Evolutionary conservation across 2,888 invertebrate species (phyloP).

Genomic region (Lottia scabra): DNA sequence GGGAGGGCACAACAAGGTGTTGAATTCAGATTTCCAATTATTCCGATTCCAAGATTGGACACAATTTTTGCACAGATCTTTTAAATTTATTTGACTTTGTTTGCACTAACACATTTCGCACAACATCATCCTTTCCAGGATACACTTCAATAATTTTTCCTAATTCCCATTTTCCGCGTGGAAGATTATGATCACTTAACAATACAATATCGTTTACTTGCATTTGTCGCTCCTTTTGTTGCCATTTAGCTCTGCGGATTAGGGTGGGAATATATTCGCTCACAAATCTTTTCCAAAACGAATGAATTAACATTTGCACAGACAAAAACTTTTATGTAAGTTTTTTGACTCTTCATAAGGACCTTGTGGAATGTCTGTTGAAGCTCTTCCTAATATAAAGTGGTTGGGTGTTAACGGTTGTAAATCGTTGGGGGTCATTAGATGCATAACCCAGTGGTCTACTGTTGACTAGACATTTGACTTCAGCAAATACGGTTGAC

Average conservation of each 20-base stretch:
- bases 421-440: constrained; percentile 17
- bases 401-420: constrained; percentile 23
- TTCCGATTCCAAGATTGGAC: not conserved
- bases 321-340: constrained; percentile 15
- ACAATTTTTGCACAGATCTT: constrained; percentile 8
- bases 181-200: not conserved
- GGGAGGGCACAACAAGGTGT: not conserved
- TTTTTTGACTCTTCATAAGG: constrained; percentile 6
- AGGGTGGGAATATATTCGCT: constrained; percentile 20
- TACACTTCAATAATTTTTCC: constrained; percentile 8
- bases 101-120: constrained; percentile 9
- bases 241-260: constrained; percentile 16
- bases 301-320: constrained; percentile 15
- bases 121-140: constrained; percentile 16
- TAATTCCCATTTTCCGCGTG: constrained; percentile 12
- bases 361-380: constrained; percentile 15
- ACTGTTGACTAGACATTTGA: constrained; percentile 18
- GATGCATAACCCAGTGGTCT: constrained; percentile 19
- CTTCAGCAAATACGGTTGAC: constrained; percentile 16
- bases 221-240: constrained; percentile 9
- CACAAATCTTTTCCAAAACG: constrained; percentile 18
- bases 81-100: constrained; percentile 1
- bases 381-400: constrained; percentile 20
- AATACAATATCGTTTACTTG: constrained; percentile 18
- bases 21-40: not conserved